Evolutionary conservation across 2,113 vertebrate genomes (phyloP), one percentile per base, ranked within the genome.

Genomic region (Synodontis membranacea): DNA sequence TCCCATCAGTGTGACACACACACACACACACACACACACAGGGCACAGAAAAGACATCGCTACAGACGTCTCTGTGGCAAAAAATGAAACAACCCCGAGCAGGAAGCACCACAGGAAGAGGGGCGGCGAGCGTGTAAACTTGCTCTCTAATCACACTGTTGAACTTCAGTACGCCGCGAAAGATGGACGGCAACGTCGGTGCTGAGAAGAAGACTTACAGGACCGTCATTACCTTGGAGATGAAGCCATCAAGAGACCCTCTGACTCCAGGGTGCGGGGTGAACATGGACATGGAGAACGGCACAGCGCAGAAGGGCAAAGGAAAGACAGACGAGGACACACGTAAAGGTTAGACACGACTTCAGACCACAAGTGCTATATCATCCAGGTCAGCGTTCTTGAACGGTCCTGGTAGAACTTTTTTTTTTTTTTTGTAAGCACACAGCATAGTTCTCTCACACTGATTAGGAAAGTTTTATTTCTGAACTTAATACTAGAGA

Each of bases 191-290:
- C 37, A 37, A 92, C 76, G 88, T 91, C 78, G 89, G 91, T 50
- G 83, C 70, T 21, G 66, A 66, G 46, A 92, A 83, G 81, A 93
- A 92, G 90, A 94, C 92, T 0, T 94, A 68, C 82, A 90, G 94
- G 86, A 95, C 94, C 72, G 93, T 93, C 39, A 92, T 94, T 54
- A 91, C 82, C 12, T 9, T 95, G 74, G 89, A 83, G 66, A 86
- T 95, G 17, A 93, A 92, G 72, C 88, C 92, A 62, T 17, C 74
- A 6, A 14, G 50, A 44, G 39, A 6, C 10, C 64, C 31, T 58
- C 14, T 64, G 70, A 5, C 46, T 80, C 15, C 5, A 75, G 25
- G 31, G 11, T 37, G 31, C 50, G 84, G 75, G 37, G 64, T 42
- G 44, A 88, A n/a, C n/a, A n/a, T n/a, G 5, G 75, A 72, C 76